These are phyloP conservation scores for Harlomillsia oculata DNA, from an alignment of 1,140 invertebrate species.

Conservation along the genomic window DNA sequence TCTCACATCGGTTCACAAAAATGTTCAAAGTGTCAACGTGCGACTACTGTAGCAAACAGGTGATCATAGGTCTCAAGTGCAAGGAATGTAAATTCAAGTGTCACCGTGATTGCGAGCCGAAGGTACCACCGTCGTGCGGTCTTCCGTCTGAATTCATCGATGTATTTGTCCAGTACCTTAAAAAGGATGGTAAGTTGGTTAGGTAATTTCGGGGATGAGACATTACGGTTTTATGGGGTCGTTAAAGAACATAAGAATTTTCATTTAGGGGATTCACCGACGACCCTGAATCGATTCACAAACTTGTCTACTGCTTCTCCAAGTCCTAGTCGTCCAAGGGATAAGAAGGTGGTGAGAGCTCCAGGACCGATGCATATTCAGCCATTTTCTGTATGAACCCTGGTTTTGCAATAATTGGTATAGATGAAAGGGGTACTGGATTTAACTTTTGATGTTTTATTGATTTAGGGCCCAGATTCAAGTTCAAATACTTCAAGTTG, in stretches of 20 bases:
- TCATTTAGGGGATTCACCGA: constrained; percentile 1
- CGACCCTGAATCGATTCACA: constrained; percentile 12
- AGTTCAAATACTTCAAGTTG: constrained; percentile 91
- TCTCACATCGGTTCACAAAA: constrained; percentile 81
- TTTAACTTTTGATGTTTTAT: constrained; percentile 1
- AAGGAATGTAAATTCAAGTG: constrained; percentile 94
- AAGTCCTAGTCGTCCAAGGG: constrained; percentile 33
- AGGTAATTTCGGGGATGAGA: not conserved
- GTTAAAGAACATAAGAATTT: not conserved
- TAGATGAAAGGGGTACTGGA: too few species aligned
- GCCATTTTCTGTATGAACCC: constrained; percentile 48
- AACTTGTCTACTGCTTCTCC: constrained; percentile 11
- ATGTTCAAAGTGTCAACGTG: constrained; percentile 81
- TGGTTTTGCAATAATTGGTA: too few species aligned
- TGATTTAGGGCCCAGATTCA: constrained; percentile 54
- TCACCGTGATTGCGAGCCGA: constrained; percentile 78
- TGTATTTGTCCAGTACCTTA: constrained; percentile 46
- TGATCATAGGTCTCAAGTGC: constrained; percentile 82
- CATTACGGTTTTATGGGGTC: not conserved
- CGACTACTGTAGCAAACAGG: constrained; percentile 81
- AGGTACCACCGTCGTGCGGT: constrained; percentile 84
- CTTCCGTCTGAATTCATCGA: constrained; percentile 71
- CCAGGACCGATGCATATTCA: constrained; percentile 51
- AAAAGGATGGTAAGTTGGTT: constrained; percentile 21
- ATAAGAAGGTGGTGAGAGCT: constrained; percentile 48